These are phyloP conservation scores for Lepidocyrtinus sp. DNA, from an alignment of 2,888 invertebrate species.

Conservation along the genomic window DNA sequence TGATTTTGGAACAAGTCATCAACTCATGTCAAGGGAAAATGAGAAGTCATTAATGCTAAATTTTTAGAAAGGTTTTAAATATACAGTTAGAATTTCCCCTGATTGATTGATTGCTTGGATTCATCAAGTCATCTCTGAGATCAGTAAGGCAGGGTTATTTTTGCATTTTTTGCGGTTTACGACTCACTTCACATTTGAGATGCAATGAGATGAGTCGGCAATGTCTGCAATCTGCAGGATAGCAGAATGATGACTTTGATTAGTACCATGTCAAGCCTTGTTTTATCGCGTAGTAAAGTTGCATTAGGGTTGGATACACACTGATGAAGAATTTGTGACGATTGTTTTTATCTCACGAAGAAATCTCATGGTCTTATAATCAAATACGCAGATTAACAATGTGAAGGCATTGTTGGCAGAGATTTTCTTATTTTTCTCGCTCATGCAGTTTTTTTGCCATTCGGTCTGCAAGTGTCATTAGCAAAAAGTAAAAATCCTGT, in stretches of 20 bases:
- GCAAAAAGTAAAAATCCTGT: not conserved
- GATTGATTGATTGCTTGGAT: not conserved
- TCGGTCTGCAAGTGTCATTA: no score
- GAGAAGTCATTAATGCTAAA: no score
- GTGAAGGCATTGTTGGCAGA: not conserved
- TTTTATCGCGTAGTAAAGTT: not conserved
- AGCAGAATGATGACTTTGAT: no score
- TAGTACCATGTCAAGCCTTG: no score
- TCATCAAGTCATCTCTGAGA: no score
- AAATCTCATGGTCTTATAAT: no score
- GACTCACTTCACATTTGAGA: not conserved
- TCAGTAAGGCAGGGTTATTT: no score
- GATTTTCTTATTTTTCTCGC: not conserved
- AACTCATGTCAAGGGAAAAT: not conserved
- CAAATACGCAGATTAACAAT: not conserved
- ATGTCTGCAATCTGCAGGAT: not conserved
- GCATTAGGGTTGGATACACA: not conserved
- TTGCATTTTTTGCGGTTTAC: no score
- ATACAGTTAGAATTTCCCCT: not conserved
- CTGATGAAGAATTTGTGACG: no score
- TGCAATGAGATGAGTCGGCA: not conserved
- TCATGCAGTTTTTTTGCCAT: not conserved
- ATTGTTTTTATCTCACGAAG: no score
- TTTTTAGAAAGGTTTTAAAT: not conserved
- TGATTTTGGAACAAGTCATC: not conserved